Conservation (phyloP, 1,140 invertebrate species). For the Drosophila nasuta region DNA sequence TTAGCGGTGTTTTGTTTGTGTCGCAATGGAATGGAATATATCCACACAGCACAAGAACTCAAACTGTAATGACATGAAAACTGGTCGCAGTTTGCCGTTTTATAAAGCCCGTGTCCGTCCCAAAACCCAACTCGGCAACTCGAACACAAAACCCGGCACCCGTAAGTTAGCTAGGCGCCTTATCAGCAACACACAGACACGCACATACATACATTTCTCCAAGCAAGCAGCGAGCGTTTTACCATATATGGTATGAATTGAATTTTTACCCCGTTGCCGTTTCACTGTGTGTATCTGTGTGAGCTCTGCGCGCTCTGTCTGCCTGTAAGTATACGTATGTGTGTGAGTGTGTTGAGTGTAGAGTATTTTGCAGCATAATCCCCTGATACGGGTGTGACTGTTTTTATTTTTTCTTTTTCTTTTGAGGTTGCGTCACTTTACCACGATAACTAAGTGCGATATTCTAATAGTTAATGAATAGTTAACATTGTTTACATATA, state of each 20-base stretch:
- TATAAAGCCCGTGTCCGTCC: constrained; percentile 69
- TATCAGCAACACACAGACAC: constrained; percentile 53
- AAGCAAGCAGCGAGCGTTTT: constrained; percentile 66
- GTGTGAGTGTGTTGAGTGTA: constrained; percentile 15
- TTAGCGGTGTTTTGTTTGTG: constrained; percentile 66
- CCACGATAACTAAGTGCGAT: background rate
- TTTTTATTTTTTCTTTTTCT: too few relatives aligned
- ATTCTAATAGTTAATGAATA: background rate
- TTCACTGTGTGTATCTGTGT: constrained; percentile 19
- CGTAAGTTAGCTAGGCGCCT: constrained; percentile 48
- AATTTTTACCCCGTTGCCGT: constrained; percentile 57
- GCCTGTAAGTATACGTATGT: background rate
- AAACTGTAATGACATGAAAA: constrained; percentile 84
- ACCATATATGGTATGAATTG: constrained; percentile 84
- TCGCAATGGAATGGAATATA: constrained; percentile 64
- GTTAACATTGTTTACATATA: background rate
- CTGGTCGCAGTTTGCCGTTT: constrained; percentile 76
- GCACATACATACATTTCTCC: constrained; percentile 52
- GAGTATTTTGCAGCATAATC: constrained; percentile 42
- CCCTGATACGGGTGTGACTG: constrained; percentile 41
- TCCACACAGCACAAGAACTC: constrained; percentile 85
- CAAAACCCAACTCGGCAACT: background rate
- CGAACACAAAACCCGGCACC: constrained; percentile 25
- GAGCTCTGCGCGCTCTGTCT: background rate
- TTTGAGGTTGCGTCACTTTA: constrained; percentile 37